Base-by-base conservation (phyloP, 2,797 vertebrate species). In the Pangasius djambal region DNA sequence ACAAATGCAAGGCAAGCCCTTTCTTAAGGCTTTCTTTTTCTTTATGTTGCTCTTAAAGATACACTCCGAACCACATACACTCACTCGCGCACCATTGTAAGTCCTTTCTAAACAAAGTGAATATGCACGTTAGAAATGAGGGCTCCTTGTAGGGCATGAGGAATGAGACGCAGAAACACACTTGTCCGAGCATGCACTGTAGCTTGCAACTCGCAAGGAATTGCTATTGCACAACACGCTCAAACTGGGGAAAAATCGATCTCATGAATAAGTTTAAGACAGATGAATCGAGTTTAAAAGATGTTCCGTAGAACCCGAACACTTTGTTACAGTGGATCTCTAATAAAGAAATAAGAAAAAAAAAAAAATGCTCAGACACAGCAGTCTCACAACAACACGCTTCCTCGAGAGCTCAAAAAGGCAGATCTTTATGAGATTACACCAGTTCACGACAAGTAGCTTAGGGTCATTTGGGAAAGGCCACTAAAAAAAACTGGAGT, bases 391-490 rank as follows among this genome's bases (percentile, higher is more conserved):
- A 69, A 34, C 83, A 70, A 31, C 31, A 40, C 20, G 55, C 22
- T 34, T 86, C 67, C 34, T 61, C 34, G 20, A 28, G 34, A 25
- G 81, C 31, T 81, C 52, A 37, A 22, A 20, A 81, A 37, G 44
- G 20, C 37, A 16, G 81, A 44, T 79, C 50, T 55, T 79, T 34
- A 78, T 18, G 50, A 79, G 77, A 34, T 57, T 34, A 57, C 22
- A 15, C 34, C 0, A 13, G 37, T 28, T 83, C 81, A 63, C 0
- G 34, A 83, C 37, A 8, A 63, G 59, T 63, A 83, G 61, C 83
- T 85, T 44, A 1, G 84, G 89, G 90, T 89, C 89, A 88, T 89
- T 83, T 88, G 88, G 48, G 67, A 85, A 90, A 90, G 72, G 72
- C 89, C 48, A 70, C 63, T 70, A 57, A 59, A 59, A 81, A 63